Conservation (phyloP, 2,888 invertebrate species). For the Zootermopsis nevadensis region DNA sequence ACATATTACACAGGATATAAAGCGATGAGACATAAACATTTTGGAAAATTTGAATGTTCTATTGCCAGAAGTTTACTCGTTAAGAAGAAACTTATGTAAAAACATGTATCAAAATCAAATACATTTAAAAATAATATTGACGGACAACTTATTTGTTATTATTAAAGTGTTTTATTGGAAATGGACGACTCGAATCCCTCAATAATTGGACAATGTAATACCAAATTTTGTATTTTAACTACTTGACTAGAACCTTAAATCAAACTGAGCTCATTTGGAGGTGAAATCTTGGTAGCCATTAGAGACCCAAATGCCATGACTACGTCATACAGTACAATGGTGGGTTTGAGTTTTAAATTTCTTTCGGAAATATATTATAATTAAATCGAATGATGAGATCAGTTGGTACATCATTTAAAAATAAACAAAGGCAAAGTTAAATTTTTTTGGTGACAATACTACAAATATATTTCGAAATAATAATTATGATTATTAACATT, state of each 20-base stretch:
- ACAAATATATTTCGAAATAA: not conserved
- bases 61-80: no score
- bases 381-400: not conserved
- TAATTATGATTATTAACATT: not conserved
- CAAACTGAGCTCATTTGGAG: not conserved
- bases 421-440: no score
- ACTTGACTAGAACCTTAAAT: not conserved
- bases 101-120: no score
- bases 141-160: no score
- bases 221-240: not conserved
- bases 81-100: no score
- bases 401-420: not conserved
- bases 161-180: constrained; percentile 27
- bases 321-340: constrained; percentile 15
- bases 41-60: no score
- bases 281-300: constrained; percentile 29
- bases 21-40: no score
- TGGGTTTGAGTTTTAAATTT: constrained; percentile 25
- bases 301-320: constrained; percentile 35
- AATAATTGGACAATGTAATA: not conserved
- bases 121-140: no score
- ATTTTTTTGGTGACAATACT: not conserved
- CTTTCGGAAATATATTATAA: not conserved
- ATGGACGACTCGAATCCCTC: not conserved
- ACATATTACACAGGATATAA: no score